Base-by-base conservation (phyloP, 2,888 invertebrate genomes). In the Melinopterus prodromus region DNA sequence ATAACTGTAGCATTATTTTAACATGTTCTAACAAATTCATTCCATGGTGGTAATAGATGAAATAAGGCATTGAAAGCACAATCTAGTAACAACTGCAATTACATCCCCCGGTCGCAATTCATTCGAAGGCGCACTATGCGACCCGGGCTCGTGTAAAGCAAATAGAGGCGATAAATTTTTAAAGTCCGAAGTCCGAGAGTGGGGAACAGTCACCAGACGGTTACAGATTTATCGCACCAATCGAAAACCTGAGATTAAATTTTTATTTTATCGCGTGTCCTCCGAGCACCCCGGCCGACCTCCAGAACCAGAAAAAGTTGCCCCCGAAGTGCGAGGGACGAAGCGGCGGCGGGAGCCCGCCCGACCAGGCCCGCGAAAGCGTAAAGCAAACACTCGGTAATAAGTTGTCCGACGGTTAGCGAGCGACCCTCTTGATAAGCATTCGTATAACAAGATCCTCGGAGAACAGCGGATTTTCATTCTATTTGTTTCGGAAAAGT, bases 221-320 rank as follows among this genome's bases (percentile, higher is more conserved):
- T 79, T 72, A 69, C 72, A 79, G 79, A 79, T 79, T 79, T 79
- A 79, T 79, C 72, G 79, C 16, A 53, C 77, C 79, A 79, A 79
- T 79, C 77, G 79, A 35, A 79, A 77, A 72, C 77, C 74, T 72
- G 77, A 78, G 79, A 79, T 79, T 79, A 79, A 79, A 79, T 79
- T 79, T 79, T 79, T 79, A 77, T 79, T 79, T 79, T 77, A 79
- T 72, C 72, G 77, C 74, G 7, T 6, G 37, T 6, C 26, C 14
- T 26, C 26, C 71, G 9, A 9, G 77, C 74, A 7, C n/a, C 16
- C 69, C 15, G 14, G 26, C 26, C 71, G 71, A 71, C 15, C 26
- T 26, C 71, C 16, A 6, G 7, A 7, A 71, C 15, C 7, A 71
- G 16, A 7, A 26, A 26, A 71, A 71, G 71, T 71, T 5, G 26